These are phyloP conservation scores for Myzus persicae DNA, from an alignment of 1,140 invertebrate species.

Conservation along the genomic window DNA sequence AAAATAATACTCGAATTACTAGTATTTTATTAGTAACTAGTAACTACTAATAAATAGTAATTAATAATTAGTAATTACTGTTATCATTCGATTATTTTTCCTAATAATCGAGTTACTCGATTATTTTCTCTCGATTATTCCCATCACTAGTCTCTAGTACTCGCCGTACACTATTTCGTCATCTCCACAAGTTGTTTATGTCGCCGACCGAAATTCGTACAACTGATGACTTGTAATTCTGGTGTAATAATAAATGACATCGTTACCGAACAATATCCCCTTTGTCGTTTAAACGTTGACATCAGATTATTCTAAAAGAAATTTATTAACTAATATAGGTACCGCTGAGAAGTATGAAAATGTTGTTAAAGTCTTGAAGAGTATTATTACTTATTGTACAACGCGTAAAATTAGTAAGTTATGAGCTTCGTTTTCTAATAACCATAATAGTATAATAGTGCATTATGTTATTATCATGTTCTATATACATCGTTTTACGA, in stretches of 20 bases:
- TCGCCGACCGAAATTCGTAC: not conserved
- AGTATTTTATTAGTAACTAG: no score
- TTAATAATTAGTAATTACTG: no score
- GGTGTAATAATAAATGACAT: not conserved
- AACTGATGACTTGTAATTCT: not conserved
- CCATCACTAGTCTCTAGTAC: not conserved
- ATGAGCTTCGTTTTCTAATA: not conserved
- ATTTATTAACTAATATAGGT: not conserved
- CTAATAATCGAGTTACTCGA: no score
- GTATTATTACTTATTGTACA: not conserved
- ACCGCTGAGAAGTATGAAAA: not conserved
- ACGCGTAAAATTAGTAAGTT: no score
- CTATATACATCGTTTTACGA: not conserved
- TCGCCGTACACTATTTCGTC: not conserved
- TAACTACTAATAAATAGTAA: no score
- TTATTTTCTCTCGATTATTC: no score
- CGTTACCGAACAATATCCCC: not conserved
- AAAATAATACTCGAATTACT: no score
- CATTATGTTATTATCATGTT: not conserved
- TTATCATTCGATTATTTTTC: no score
- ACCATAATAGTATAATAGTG: not conserved
- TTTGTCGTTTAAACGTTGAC: not conserved
- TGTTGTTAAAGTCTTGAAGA: not conserved
- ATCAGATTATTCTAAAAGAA: not conserved
- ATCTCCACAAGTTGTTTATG: not conserved